Base-by-base conservation (phyloP, 2,797 vertebrate species). In the Phataginus tetradactyla region DNA sequence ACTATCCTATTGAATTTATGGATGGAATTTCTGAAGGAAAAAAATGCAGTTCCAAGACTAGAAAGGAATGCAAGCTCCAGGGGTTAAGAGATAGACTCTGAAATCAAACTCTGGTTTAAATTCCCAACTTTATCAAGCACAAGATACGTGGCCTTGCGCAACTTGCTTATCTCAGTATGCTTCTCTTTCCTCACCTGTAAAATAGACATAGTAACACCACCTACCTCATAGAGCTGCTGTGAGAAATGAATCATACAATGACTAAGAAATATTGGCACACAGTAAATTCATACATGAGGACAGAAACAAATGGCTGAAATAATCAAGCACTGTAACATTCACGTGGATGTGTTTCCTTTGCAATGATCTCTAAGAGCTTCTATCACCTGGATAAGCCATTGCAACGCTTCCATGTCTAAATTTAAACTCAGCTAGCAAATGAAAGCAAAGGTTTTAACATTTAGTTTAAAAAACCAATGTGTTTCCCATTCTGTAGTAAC, bases 1-100 rank as follows among this genome's bases (percentile, higher is more conserved):
- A 95, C 11, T 11, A 89, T 17, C 27, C 42, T 94, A 37, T 61
- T 96, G 75, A 85, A 94, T 96, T 95, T 94, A 96, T 51, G 55
- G n/a, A 27, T 74, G 27, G 57, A 92, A 81, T 93, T 69, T 94
- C 25, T 85, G 55, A 27, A 77, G 78, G 74, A 66, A 69, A 90
- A 84, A 34, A 59, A 21, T 74, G 8, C 49, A 27, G 91, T 86
- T 72, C 25, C 18, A 93, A 92, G n/a, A 45, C 63, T 77, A 37
- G 42, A 81, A 91, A 92, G 15, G 10, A 94, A 86, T 85, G 14
- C 29, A 69, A 29, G 61, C 13, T 51, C 57, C 32, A 39, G 20
- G 18, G 32, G 25, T 75, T 96, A 94, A 93, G 45, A 93, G 66
- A 51, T 13, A 83, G 29, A 80, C 25, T 74, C 21, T 49, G 32